Percentiles rank a stretch among this genome's conserved stretches.
Evolutionary conservation across 1,140 invertebrate genomes (phyloP).

Genomic region (Parasteatoda tepidariorum): DNA sequence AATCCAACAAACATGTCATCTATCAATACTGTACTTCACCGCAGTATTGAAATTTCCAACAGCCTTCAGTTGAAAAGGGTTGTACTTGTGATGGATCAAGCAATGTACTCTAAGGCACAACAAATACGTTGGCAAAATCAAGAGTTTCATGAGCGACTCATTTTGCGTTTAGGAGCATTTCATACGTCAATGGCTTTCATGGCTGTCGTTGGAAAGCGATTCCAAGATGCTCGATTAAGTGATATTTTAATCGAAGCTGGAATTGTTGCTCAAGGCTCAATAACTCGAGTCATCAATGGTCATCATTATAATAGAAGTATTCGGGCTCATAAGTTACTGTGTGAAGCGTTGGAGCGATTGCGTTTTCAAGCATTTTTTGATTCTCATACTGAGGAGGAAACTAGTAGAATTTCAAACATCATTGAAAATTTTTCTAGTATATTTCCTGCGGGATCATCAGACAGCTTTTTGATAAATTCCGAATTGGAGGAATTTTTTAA

Average conservation of each 20-base stretch:
- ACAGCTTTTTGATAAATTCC: not conserved
- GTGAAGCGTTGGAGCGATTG: slow-evolving; percentile 59
- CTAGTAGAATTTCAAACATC: not conserved
- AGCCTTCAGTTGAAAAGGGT: not conserved
- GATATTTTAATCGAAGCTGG: slow-evolving; percentile 62
- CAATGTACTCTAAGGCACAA: slow-evolving; percentile 55
- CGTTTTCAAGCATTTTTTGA: slow-evolving; percentile 45
- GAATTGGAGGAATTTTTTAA: not conserved
- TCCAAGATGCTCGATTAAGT: slow-evolving; percentile 60
- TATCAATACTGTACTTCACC: slow-evolving; percentile 38
- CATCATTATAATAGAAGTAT: slow-evolving; percentile 62
- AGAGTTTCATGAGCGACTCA: slow-evolving; percentile 23
- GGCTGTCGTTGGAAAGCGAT: slow-evolving; percentile 62
- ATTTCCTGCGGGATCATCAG: not conserved
- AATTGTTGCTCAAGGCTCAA: slow-evolving; percentile 60
- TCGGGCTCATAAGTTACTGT: slow-evolving; percentile 60
- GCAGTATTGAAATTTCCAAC: not conserved
- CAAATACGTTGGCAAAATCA: slow-evolving; percentile 22
- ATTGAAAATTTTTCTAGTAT: not conserved
- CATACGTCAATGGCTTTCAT: slow-evolving; percentile 61
- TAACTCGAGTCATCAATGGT: slow-evolving; percentile 61
- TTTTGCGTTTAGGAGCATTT: slow-evolving; percentile 62
- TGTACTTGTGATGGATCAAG: slow-evolving; percentile 47
- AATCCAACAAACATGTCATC: slow-evolving; percentile 58
- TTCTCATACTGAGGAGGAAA: not conserved